Conservation (phyloP, 2,888 invertebrate genomes). For the Blera fallax region DNA sequence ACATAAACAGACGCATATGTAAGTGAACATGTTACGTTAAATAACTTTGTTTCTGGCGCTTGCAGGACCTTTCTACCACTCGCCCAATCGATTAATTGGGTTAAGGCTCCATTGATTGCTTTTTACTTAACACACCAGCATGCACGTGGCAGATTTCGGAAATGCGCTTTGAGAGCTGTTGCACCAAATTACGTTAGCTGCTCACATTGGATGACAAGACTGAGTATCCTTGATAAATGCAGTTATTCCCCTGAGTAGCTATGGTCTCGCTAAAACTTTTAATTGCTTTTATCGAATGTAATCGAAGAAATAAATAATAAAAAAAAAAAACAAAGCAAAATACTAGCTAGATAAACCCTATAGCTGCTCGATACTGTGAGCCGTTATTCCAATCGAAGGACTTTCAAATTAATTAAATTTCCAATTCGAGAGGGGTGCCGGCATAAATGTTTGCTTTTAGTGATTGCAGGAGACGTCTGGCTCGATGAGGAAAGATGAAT, state of each 20-base stretch:
- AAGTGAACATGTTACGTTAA: not conserved
- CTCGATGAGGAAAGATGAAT: not conserved
- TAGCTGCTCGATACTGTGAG: not conserved
- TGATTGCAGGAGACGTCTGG: not conserved
- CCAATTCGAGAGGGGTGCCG: not conserved
- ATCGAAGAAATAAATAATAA: constrained; percentile 12
- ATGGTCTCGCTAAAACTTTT: constrained; percentile 31
- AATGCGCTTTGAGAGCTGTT: not conserved
- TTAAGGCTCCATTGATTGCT: constrained; percentile 13
- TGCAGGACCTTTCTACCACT: not conserved
- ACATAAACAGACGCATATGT: not conserved
- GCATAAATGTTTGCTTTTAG: not conserved
- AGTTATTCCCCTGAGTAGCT: not conserved
- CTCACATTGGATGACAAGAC: not conserved
- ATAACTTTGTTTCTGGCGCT: not conserved
- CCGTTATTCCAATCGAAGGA: not conserved
- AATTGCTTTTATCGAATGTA: constrained; percentile 48
- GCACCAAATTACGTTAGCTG: not conserved
- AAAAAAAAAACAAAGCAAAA: not conserved
- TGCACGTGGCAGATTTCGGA: constrained; percentile 14
- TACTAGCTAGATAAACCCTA: not conserved
- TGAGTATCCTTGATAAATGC: not conserved
- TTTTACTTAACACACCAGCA: not conserved
- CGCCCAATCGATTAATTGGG: not conserved
- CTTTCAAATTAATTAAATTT: constrained; percentile 37